A percentile compares a stretch with the other conserved stretches of the same genome.
Conservation (phyloP, 1,140 invertebrate species). For the Aethina tumida region DNA sequence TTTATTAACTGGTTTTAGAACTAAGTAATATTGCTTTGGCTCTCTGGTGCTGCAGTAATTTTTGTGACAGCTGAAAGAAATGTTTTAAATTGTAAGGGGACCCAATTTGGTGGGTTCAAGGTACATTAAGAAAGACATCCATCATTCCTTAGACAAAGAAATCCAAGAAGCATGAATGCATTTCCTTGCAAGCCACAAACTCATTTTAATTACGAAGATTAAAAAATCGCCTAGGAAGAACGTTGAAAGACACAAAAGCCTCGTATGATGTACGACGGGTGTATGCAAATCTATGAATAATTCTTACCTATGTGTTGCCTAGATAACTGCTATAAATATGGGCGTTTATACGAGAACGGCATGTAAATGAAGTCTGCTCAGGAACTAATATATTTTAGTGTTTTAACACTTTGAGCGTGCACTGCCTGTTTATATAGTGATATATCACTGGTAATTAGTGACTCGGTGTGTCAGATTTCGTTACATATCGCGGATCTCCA, state of each 20-base stretch:
- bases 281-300: slow-evolving; percentile 29
- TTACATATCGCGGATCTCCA: slow-evolving; percentile 28
- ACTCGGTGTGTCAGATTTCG: slow-evolving; percentile 29
- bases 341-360: slow-evolving; percentile 19
- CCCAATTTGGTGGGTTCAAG: background rate
- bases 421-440: slow-evolving; percentile 34
- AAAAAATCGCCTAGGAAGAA: slow-evolving; percentile 30
- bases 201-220: slow-evolving; percentile 35
- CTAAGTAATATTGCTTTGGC: too few relatives aligned
- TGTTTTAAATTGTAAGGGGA: background rate
- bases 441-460: slow-evolving; percentile 35
- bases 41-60: too few relatives aligned
- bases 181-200: slow-evolving; percentile 25
- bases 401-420: slow-evolving; percentile 32
- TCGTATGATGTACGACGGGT: slow-evolving; percentile 23
- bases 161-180: too few relatives aligned
- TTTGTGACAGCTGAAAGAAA: too few relatives aligned
- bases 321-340: slow-evolving; percentile 32
- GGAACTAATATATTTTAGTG: slow-evolving; percentile 35
- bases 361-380: slow-evolving; percentile 32
- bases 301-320: slow-evolving; percentile 28
- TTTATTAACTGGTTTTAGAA: too few relatives aligned
- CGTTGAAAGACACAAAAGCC: slow-evolving; percentile 30
- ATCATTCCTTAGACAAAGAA: background rate
- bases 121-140: background rate